phyloP scores from a whole-genome alignment of 2,888 invertebrate species.

The Lasioglossum oenotherae region DNA sequence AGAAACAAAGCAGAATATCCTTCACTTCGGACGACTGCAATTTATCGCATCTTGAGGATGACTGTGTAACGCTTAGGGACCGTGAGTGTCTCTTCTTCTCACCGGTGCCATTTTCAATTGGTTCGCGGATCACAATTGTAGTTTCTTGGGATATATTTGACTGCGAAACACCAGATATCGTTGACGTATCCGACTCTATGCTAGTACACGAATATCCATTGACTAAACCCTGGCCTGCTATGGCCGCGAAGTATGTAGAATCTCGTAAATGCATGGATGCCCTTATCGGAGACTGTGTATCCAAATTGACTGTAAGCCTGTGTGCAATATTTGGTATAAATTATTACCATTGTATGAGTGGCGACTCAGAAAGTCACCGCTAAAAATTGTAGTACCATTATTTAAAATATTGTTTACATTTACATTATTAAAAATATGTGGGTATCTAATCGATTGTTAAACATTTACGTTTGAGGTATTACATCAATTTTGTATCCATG shows the following conservation, averaged over 20 bases:
- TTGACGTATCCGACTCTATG: slow-evolving; percentile 90
- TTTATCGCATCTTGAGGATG: slow-evolving; percentile 88
- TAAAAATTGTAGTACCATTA: no score
- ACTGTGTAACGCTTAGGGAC: slow-evolving; percentile 86
- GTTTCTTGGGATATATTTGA: slow-evolving; percentile 87
- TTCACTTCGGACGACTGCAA: slow-evolving; percentile 92
- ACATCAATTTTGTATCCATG: no score
- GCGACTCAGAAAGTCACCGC: no score
- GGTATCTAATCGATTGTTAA: no score
- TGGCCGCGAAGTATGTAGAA: slow-evolving; percentile 89
- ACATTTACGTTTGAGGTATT: no score
- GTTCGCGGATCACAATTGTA: slow-evolving; percentile 85
- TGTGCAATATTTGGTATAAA: slow-evolving; percentile 9
- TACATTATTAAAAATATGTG: no score
- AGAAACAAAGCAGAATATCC: slow-evolving; percentile 94
- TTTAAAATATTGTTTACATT: no score
- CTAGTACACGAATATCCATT: slow-evolving; percentile 92
- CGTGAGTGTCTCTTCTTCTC: slow-evolving; percentile 85
- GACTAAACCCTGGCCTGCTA: slow-evolving; percentile 89
- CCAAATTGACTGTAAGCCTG: slow-evolving; percentile 90
- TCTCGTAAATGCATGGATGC: slow-evolving; percentile 92
- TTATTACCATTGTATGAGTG: neutral
- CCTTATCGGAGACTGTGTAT: slow-evolving; percentile 88
- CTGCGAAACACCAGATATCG: slow-evolving; percentile 87
- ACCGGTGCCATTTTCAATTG: slow-evolving; percentile 76